Evolutionary conservation across 2,113 vertebrate genomes (phyloP), one percentile per base, ranked within the genome.

Genomic region (Malurus elegans): DNA sequence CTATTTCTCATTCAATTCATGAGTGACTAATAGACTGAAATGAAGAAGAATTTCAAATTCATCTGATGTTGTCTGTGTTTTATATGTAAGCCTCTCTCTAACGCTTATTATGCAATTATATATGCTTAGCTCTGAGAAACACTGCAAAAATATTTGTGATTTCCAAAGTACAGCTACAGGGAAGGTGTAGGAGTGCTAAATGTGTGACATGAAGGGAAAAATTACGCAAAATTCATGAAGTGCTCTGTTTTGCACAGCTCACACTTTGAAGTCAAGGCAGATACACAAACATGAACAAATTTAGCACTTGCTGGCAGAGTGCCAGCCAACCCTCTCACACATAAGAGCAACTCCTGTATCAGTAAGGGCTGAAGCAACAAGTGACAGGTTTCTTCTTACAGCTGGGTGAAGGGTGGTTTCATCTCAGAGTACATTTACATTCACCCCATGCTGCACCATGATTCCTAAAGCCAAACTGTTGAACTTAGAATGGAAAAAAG

Each of bases 71-170:
- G 69, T 58, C 48, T 50, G n/a, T 56, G 31, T 40, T 88, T 88
- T 92, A 45, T 45, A 79, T 29, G 18, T 65, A 76, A 91, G 50
- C 38, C 24, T 73, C 58, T 92, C 58, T 78, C 25, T 74, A 79
- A 84, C 38, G 26, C 48, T 81, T 70, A 94, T 88, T 74, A 26
- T 51, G 79, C 61, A 81, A 90, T 93, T 95, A 74, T 94, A 93
- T 72, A 79, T 80, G 58, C 72, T 80, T 56, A 53, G 34, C 74
- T 89, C 89, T 96, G 47, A 74, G 34, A 93, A 97, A 97, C 85
- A 97, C 91, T 85, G 76, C 64, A 88, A 93, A 96, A 95, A 96
- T 93, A 94, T 96, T 95, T 95, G 83, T 97, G 90, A 92, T 94
- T 95, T 89, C 47, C 61, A 57, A 95, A 92, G 72, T 62, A 83